Conservation (phyloP, 2,888 invertebrate genomes). For the Chrysotoxum bicinctum region DNA sequence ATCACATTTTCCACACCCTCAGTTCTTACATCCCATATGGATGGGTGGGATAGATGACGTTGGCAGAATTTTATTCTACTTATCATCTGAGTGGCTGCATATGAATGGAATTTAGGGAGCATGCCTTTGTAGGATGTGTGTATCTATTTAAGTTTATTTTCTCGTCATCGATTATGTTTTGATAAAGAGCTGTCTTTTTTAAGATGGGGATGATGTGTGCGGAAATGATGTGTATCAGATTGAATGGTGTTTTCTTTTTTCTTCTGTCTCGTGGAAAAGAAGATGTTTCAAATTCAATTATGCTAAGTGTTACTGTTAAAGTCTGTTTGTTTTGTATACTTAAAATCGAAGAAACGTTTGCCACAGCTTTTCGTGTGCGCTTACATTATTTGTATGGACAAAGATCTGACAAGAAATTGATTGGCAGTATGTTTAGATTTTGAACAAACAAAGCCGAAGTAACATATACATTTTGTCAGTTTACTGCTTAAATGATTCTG, state of each 20-base stretch:
- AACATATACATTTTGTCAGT: too few species aligned
- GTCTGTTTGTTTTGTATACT: conserved; percentile 36
- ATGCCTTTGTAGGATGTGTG: conserved; percentile 34
- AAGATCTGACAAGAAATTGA: not conserved
- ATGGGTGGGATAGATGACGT: conserved; percentile 36
- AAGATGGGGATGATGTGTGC: conserved; percentile 29
- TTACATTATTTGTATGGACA: not conserved
- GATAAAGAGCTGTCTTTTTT: conserved; percentile 42
- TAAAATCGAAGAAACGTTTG: conserved; percentile 16
- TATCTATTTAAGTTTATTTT: conserved; percentile 63
- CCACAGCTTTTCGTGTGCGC: not conserved
- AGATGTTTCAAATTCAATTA: conserved; percentile 63
- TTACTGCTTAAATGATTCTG: too few species aligned
- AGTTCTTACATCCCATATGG: not conserved
- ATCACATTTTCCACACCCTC: conserved; percentile 55
- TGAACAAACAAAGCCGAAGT: not conserved
- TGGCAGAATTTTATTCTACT: conserved; percentile 62
- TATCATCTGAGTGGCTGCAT: conserved; percentile 69
- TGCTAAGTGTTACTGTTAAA: conserved; percentile 43
- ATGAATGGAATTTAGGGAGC: conserved; percentile 67
- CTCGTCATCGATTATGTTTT: conserved; percentile 65
- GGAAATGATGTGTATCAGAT: conserved; percentile 54
- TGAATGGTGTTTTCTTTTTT: conserved; percentile 29
- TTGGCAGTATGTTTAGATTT: not conserved
- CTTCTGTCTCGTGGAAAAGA: not conserved